Conservation (phyloP, 1,140 invertebrate genomes). For the Pseudomyrmex cubaensis region DNA sequence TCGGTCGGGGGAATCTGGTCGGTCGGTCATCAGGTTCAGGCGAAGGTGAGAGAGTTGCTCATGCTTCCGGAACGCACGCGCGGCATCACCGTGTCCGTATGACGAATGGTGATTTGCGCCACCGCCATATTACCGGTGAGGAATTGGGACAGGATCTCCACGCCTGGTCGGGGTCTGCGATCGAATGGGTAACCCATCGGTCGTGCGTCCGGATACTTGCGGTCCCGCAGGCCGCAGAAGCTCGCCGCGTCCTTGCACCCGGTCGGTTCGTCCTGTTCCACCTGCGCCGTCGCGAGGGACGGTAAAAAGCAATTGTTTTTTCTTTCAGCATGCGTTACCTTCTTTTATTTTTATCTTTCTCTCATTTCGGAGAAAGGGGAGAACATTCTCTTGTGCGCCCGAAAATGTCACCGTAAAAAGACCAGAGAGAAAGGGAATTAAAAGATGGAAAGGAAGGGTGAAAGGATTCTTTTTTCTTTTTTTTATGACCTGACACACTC, state of each 20-base stretch:
- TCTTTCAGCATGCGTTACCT: not conserved
- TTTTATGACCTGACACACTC: constrained; percentile 50
- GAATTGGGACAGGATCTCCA: constrained; percentile 78
- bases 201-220: constrained; percentile 88
- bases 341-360: not conserved
- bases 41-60: constrained; percentile 57
- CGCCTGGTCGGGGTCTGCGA: constrained; percentile 79
- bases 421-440: not conserved
- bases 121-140: constrained; percentile 81
- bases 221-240: constrained; percentile 89
- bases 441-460: not conserved
- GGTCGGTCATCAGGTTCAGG: constrained; percentile 36
- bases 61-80: constrained; percentile 54
- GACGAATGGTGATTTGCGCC: constrained; percentile 73
- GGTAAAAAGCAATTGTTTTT: constrained; percentile 22
- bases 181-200: constrained; percentile 91
- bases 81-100: constrained; percentile 46
- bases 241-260: constrained; percentile 88
- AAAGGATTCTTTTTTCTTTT: not conserved
- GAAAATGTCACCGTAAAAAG: constrained; percentile 23
- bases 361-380: not conserved
- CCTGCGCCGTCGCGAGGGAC: constrained; percentile 74
- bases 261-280: constrained; percentile 85
- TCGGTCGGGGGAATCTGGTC: not conserved
- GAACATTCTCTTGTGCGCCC: constrained; percentile 2